Percentiles rank a stretch among this genome's conserved stretches.
Evolutionary conservation across 1,140 invertebrate species (phyloP).

Genomic region (Archivesica marissinica): DNA sequence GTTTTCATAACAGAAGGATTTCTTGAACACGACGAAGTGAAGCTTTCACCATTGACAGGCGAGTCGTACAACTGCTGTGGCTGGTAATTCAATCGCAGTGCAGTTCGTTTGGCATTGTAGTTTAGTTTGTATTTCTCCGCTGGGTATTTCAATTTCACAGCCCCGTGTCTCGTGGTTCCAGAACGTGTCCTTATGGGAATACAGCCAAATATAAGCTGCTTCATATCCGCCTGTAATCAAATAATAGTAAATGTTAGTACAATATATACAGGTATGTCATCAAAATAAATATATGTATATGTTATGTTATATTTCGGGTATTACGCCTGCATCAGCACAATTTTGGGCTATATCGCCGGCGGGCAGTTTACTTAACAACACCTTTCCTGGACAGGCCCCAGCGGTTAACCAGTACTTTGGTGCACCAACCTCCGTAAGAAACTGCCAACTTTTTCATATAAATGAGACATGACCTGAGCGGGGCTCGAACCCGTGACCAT

Average conservation of each 20-base stretch:
- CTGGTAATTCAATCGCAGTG: slow-evolving; percentile 3
- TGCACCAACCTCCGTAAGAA: too few species aligned
- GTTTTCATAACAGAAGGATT: neutral
- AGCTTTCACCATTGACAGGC: neutral
- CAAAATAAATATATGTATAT: too few species aligned
- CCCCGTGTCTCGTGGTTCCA: slow-evolving; percentile 5
- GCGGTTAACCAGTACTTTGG: too few species aligned
- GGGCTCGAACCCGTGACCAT: too few species aligned
- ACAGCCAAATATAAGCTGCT: slow-evolving; percentile 23
- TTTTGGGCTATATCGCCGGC: too few species aligned
- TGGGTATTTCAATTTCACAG: slow-evolving; percentile 30
- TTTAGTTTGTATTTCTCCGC: slow-evolving; percentile 35
- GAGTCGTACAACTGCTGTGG: neutral
- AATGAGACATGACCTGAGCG: too few species aligned
- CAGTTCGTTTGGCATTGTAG: neutral
- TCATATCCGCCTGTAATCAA: slow-evolving; percentile 14
- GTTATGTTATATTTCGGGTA: too few species aligned
- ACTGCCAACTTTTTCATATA: too few species aligned
- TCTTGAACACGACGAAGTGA: neutral
- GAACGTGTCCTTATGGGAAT: neutral
- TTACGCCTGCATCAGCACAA: too few species aligned
- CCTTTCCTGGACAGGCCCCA: too few species aligned
- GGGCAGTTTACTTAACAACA: too few species aligned
- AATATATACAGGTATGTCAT: neutral
- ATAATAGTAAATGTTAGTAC: neutral